phyloP scores from a whole-genome alignment of 2,888 invertebrate genomes.

The Drosophila meridiana region DNA sequence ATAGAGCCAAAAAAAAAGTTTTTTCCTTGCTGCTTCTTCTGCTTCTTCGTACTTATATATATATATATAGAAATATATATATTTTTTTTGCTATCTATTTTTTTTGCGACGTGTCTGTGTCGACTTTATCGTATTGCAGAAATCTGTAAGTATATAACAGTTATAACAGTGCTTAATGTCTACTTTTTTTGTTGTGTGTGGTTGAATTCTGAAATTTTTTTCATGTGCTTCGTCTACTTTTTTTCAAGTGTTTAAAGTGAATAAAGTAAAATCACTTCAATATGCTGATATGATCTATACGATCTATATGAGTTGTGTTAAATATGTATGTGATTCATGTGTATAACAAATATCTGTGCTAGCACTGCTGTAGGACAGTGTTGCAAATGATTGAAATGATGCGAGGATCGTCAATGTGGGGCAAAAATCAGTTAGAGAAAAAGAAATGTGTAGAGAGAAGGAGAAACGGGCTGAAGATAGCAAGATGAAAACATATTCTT shows the following conservation, averaged over 20 bases:
- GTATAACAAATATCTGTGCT: neutral
- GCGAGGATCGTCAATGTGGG: neutral
- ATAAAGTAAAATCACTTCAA: neutral
- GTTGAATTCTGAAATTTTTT: slow-evolving; percentile 13
- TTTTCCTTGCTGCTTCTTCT: slow-evolving; percentile 8
- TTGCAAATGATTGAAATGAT: neutral
- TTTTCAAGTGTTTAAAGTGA: slow-evolving; percentile 7
- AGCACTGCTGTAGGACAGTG: neutral
- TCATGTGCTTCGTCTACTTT: slow-evolving; percentile 17
- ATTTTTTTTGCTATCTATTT: slow-evolving; percentile 12
- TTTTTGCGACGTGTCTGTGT: slow-evolving; percentile 16
- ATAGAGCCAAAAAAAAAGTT: slow-evolving; percentile 44
- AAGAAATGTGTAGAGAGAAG: neutral
- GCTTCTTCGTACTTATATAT: neutral
- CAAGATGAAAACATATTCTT: no score
- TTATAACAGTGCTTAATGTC: slow-evolving; percentile 7
- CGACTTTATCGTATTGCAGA: slow-evolving; percentile 25
- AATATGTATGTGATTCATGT: neutral
- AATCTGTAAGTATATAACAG: slow-evolving; percentile 31
- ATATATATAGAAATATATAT: neutral
- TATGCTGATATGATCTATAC: neutral
- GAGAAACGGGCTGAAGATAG: no score
- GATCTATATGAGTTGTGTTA: neutral
- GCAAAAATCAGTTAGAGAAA: neutral
- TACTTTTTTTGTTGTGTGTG: slow-evolving; percentile 4